A percentile compares a stretch with the other conserved stretches of the same genome.
phyloP scores from a whole-genome alignment of 1,140 invertebrate genomes.

The Teleopsis dalmanni region DNA sequence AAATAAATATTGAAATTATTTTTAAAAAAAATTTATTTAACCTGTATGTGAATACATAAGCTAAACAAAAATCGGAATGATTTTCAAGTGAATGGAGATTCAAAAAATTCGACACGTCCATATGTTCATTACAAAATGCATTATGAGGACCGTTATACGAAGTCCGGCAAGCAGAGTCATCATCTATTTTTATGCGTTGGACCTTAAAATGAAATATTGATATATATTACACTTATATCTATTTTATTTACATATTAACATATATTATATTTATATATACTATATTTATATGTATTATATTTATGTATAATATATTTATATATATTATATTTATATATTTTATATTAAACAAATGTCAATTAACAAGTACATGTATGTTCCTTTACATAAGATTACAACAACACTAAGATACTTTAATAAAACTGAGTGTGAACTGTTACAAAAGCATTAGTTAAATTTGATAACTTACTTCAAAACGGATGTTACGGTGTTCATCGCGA shows the following conservation, averaged over 20 bases:
- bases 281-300: too few species aligned
- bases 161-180: constrained; percentile 69
- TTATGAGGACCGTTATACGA: constrained; percentile 65
- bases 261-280: too few species aligned
- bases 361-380: too few species aligned
- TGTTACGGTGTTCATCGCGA: constrained; percentile 77
- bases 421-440: too few species aligned
- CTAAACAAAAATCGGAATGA: constrained; percentile 96
- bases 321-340: too few species aligned
- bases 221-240: too few species aligned
- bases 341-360: too few species aligned
- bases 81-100: constrained; percentile 95
- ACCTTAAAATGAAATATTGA: constrained; percentile 24
- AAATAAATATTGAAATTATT: background rate
- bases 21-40: constrained; percentile 16
- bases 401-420: too few species aligned
- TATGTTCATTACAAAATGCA: constrained; percentile 94
- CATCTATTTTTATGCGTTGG: constrained; percentile 67
- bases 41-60: constrained; percentile 95
- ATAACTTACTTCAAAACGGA: constrained; percentile 91
- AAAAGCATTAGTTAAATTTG: too few species aligned
- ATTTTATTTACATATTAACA: too few species aligned
- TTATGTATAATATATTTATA: too few species aligned
- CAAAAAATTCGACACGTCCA: constrained; percentile 98
- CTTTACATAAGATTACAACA: too few species aligned